Conservation (phyloP, 2,797 vertebrate genomes). For the Lepus oiostolus region DNA sequence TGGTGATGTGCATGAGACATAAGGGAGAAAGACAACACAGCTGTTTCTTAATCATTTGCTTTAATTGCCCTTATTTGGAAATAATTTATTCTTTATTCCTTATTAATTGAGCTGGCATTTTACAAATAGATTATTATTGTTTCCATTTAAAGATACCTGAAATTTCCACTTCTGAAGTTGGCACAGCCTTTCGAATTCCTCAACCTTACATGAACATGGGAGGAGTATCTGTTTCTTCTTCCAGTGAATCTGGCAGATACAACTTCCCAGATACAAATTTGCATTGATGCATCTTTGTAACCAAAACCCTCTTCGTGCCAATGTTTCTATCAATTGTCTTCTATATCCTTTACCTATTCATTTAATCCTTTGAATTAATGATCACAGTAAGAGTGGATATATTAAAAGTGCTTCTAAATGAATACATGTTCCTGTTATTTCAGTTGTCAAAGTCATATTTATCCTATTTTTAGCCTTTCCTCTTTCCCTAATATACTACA, state of each 20-base stretch:
- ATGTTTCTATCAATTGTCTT: neutral
- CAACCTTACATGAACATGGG: neutral
- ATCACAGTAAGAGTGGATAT: neutral
- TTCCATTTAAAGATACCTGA: neutral
- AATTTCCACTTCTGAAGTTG: neutral
- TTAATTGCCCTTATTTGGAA: neutral
- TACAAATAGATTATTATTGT: too few relatives aligned
- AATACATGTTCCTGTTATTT: neutral
- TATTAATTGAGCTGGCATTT: neutral
- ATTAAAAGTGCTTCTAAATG: neutral
- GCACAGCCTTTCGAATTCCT: neutral
- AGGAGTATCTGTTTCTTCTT: neutral
- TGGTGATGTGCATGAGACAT: neutral
- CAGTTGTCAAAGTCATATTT: neutral
- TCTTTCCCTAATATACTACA: neutral
- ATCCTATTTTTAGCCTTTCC: neutral
- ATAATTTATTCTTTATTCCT: neutral
- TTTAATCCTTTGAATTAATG: neutral
- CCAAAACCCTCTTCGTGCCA: neutral
- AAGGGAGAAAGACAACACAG: neutral
- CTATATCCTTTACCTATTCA: neutral
- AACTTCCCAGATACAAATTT: neutral
- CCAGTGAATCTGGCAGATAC: neutral
- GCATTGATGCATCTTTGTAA: neutral
- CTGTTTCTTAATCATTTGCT: neutral